Evolutionary conservation across 2,113 vertebrate genomes (phyloP), one percentile per base, ranked within the genome.

Genomic region (Bucco capensis): DNA sequence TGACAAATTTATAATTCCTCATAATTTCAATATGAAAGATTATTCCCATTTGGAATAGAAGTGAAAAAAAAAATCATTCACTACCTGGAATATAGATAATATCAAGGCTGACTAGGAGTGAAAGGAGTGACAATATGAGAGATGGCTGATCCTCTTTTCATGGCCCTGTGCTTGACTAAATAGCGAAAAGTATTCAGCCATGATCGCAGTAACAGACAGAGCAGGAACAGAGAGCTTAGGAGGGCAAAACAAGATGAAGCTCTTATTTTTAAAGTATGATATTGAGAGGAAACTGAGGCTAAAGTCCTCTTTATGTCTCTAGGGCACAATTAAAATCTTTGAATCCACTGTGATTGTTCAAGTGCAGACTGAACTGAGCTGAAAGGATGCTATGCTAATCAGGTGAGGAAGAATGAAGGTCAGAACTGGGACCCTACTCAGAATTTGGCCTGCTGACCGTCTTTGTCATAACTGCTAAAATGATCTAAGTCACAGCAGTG

Each of bases 111-210:
- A 65, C 33, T 44, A 53, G 31, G 24, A 42, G 50, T 88, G 70
- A 83, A 70, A 90, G 80, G 56, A 50, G 38, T 70, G 73, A 78
- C 77, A 86, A 60, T 22, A 40, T 66, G 74, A 91, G 77, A 46
- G 64, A 77, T 83, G 50, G 37, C 19, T 57, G 54, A 70, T 64
- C 67, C 31, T 83, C 50, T 58, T 88, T 66, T 62, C 64, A 47
- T 8, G 42, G 42, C 56, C 82, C 58, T 19, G 22, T 77, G 64
- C 65, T 74, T 65, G 44, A 40, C 78, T 72, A 92, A 78, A 81
- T 25, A 77, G 81, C 42, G 25, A 62, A 58, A 81, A 37, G 8
- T 19, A 70, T 22, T 47, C n/a, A 58, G 61, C 56, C 53, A 54
- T 60, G 58, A 75, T 61, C 49, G 6, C 30, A 1, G 1, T 33